Evolutionary conservation across 2,113 vertebrate species (phyloP), one percentile per base, ranked within the genome.

Genomic region (Colaptes auratus): DNA sequence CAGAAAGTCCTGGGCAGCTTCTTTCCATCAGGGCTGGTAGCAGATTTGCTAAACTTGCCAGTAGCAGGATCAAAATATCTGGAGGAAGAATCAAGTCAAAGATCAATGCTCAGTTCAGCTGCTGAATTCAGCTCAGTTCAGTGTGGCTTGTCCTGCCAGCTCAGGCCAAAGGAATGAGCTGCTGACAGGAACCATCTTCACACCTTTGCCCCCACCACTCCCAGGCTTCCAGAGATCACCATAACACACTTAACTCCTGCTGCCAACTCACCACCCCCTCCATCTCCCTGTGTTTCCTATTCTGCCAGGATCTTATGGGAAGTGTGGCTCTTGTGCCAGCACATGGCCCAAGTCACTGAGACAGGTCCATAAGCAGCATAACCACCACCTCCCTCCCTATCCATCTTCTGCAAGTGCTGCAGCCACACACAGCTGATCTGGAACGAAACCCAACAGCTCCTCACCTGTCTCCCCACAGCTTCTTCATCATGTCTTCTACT

Each of bases 401-500:
- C 24, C 6, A 36, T 1, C 12, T 56, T 16, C 44, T 18, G 1
- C 1, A 50, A 16, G 15, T 23, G 48, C 2, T 9, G 15, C 61
- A 82, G 74, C 63, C 58, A 20, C 0, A 2, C 2, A 0, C 39
- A 73, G 42, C 75, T 28, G 15, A 39, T 4, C 5, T 3, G 3
- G 4, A 73, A 59, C n/a, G 4, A 15, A 28, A 25, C 14, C 9
- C n/a, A 28, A 27, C 8, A 25, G 20, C 20, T 6, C 71, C 98
- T 95, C 75, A 99, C 99, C 98, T 97, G 73, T 99, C 98, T 74
- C 99, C 99, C 99, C 99, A 99, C 79, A 99, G 97, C 92, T 99
- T 99, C 97, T 99, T 99, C 99, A 99, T 99, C 99, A 99, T 99
- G 85, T 99, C 99, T 61, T 99, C 99, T 10, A 99, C 99, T 82